Evolutionary conservation across 2,888 invertebrate species (phyloP), one percentile per base, ranked within the genome.

Genomic region (Apamea sordens): DNA sequence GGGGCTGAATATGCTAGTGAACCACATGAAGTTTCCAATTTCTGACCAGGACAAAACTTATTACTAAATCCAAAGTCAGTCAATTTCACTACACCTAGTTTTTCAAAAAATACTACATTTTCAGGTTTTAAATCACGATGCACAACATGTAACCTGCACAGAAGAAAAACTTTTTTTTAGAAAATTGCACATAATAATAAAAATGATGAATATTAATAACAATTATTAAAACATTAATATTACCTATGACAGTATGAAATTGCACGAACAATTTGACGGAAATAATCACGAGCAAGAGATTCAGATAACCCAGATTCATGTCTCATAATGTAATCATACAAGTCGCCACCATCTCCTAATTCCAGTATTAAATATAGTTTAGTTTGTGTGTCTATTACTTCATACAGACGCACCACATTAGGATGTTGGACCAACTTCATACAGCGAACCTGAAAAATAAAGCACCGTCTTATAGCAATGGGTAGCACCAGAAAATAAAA

Each of bases 391-490:
- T 99, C 99, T 93, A 99, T 99, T 86, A 99, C 99, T 97, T 99
- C 99, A 97, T 99, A 99, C 73, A 99, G 97, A 78, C 99, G 97
- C 70, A 99, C 99, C 64, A 99, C 99, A 97, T 99, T 99, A 56
- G 99, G 99, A 97, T 99, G 99, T 95, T 99, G 99, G 70, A 99
- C 99, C 91, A 99, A 97, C 96, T 99, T 99, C 99, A 99, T 99
- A 95, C 99, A 99, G 87, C 99, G 98, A 85, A 99, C 98, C 98
- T 98, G 92, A 78, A 95, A 91, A 85, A 82, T 32, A 83, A 24
- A 73, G 24, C 18, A 63, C 50, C 4, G 21, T 64, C 2, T 71
- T 32, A 70, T 18, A 53, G n/a, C 4, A 53, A 73, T n/a, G 13
- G 28, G 13, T 21, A n/a, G 18, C 32, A 50, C 18, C 59, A 64